These are phyloP conservation scores for Notothenia rossii DNA, from an alignment of 2,113 vertebrate species.

Conservation along the genomic window DNA sequence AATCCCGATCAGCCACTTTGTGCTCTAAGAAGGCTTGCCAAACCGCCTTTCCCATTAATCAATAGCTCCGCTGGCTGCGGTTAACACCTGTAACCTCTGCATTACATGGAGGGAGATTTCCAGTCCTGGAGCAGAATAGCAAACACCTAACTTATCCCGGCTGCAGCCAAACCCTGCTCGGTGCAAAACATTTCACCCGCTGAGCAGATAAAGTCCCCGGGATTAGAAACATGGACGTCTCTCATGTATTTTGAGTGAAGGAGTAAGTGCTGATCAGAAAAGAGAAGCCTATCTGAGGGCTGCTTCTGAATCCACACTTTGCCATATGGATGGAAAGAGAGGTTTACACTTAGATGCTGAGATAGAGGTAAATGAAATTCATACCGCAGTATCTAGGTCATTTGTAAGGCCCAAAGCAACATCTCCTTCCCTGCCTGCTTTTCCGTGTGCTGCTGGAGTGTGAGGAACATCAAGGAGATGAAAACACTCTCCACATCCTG, in stretches of 20 bases:
- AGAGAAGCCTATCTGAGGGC: conserved; percentile 58
- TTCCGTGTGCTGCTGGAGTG: conserved; percentile 71
- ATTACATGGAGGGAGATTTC: conserved; percentile 79
- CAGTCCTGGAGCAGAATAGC: conserved; percentile 77
- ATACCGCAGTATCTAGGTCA: conserved; percentile 81
- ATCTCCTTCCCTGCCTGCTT: conserved; percentile 74
- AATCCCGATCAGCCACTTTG: conserved; percentile 86
- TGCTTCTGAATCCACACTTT: conserved; percentile 66
- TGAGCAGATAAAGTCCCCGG: conserved; percentile 53
- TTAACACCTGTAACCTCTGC: conserved; percentile 82
- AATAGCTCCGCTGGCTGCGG: conserved; percentile 79
- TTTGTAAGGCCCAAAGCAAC: conserved; percentile 81
- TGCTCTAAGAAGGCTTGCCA: conserved; percentile 72
- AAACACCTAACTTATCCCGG: conserved; percentile 68
- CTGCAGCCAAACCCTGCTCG: conserved; percentile 56
- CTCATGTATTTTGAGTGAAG: conserved; percentile 32
- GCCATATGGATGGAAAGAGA: conserved; percentile 70
- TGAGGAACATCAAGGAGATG: conserved; percentile 82
- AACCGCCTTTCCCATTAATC: conserved; percentile 79
- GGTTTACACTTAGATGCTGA: conserved; percentile 67
- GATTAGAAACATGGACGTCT: conserved; percentile 60
- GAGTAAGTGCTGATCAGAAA: conserved; percentile 58
- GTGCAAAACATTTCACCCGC: conserved; percentile 65
- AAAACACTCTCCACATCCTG: conserved; percentile 77
- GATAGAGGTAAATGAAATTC: conserved; percentile 80